phyloP scores from a whole-genome alignment of 2,797 vertebrate species.

The Sebastes vulpes region DNA sequence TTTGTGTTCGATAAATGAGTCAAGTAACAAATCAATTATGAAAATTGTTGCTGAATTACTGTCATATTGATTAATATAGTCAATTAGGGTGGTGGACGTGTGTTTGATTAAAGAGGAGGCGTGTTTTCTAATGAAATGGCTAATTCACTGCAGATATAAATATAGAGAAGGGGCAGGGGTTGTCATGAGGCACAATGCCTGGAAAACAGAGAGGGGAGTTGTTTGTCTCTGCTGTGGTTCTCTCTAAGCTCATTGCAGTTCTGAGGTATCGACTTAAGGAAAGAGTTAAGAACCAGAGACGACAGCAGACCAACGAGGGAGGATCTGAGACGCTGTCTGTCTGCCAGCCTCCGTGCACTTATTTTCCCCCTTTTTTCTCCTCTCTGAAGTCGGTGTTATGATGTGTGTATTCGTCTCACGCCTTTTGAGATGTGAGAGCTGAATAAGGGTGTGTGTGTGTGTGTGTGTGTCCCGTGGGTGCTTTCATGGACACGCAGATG shows the following conservation, averaged over 20 bases:
- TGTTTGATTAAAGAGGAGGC: not conserved
- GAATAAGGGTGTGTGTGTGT: not conserved
- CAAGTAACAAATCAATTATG: not conserved
- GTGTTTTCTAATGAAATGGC: not conserved
- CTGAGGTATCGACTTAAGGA: slow-evolving; percentile 17
- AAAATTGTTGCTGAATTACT: not conserved
- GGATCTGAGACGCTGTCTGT: slow-evolving; percentile 39
- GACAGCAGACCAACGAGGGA: slow-evolving; percentile 21
- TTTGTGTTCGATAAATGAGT: not conserved
- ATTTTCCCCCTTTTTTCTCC: slow-evolving; percentile 12
- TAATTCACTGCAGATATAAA: not conserved
- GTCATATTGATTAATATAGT: not conserved
- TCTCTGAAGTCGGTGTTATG: slow-evolving; percentile 43
- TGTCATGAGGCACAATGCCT: not conserved
- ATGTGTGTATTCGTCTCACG: slow-evolving; percentile 45
- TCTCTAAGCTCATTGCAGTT: not conserved
- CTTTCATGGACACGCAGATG: slow-evolving; percentile 39
- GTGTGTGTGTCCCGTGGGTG: slow-evolving; percentile 19
- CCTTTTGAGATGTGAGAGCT: slow-evolving; percentile 44
- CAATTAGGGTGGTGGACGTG: not conserved
- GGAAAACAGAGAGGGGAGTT: not conserved
- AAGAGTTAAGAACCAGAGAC: slow-evolving; percentile 19
- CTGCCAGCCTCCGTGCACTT: slow-evolving; percentile 29
- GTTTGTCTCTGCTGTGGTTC: not conserved
- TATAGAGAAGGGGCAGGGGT: not conserved